Base-by-base conservation (phyloP, 2,113 vertebrate species). In the Albula goreensis region DNA sequence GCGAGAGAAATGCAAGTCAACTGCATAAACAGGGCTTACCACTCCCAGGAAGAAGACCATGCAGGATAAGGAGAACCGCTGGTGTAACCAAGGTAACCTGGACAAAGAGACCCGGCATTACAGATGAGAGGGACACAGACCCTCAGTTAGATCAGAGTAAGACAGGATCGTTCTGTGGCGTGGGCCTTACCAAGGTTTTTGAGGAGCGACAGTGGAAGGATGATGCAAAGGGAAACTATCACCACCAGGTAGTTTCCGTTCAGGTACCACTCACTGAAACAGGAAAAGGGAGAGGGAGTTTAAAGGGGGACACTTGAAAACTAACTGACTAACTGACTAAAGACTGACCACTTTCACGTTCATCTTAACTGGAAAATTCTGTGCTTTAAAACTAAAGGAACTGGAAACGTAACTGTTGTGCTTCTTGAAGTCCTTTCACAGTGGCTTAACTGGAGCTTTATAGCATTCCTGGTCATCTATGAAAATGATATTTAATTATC, bases 1-100 rank as follows among this genome's bases (percentile, higher is more conserved):
- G 22, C 22, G 15, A 60, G 57, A 66, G 11, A 12, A 60, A 0
- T 19, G 5, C 60, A 82, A 60, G 25, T 51, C 50, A 74, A 13
- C 13, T 12, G 31, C 8, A 52, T 3, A 83, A 56, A 88, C 82
- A 41, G 79, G 60, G 97, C 98, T 95, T 95, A 99, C 98, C 96
- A 97, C 98, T 81, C 94, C 93, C 85, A 99, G 91, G 88, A 99
- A 99, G 94, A 99, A 99, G 90, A 99, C 97, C 98, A 99, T 99
- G 88, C 98, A 99, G 66, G 95, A 95, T 19, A 99, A 96, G 25
- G 98, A 99, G 92, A 99, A 97, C 5, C 98, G 53, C 98, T 99
- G 10, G 98, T 98, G 90, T 99, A 99, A 81, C 98, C 98, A 90
- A 99, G 96, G 92, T 99, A 99, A 87, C 98, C 98, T 99, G 92